Percentiles rank a stretch among this genome's conserved stretches.
phyloP scores from a whole-genome alignment of 2,797 vertebrate species.

The Dromococcyx pavoninus region DNA sequence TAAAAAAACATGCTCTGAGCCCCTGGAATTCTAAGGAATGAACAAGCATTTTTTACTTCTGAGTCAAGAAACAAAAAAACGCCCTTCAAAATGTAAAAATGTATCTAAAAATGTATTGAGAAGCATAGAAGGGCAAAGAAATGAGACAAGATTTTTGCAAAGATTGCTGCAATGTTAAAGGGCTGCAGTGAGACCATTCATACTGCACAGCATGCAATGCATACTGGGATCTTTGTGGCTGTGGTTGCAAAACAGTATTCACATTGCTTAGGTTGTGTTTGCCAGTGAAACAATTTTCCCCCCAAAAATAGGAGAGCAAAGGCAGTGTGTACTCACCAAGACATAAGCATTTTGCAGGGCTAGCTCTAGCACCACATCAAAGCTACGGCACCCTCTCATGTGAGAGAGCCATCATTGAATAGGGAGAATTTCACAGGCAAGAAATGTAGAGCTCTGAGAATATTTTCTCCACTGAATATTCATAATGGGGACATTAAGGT shows the following conservation, averaged over 20 bases:
- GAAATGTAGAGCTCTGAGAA: not conserved
- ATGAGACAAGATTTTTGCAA: not conserved
- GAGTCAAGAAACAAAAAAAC: not conserved
- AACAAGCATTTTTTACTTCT: not conserved
- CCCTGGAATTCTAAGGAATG: not conserved
- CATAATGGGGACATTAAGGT: not conserved
- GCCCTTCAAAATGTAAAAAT: not conserved
- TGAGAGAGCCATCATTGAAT: not conserved
- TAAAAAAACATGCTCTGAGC: not conserved
- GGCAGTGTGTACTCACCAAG: not conserved
- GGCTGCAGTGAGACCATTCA: not conserved
- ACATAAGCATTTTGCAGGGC: not conserved
- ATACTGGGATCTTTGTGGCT: not conserved
- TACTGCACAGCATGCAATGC: not conserved
- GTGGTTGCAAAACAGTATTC: not conserved
- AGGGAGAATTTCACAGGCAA: not conserved
- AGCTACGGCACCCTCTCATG: fast-evolving
- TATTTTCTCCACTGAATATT: not conserved
- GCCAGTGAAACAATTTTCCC: not conserved
- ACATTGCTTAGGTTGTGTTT: not conserved
- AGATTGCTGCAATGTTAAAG: not conserved
- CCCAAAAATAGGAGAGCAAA: not conserved
- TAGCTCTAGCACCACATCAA: not conserved
- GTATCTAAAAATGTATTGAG: not conserved
- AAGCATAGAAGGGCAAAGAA: not conserved